Percentiles rank a stretch among this genome's conserved stretches.
phyloP scores from a whole-genome alignment of 37 sponge, comb jelly and placozoan species.

The Aplysina aerophoba region DNA sequence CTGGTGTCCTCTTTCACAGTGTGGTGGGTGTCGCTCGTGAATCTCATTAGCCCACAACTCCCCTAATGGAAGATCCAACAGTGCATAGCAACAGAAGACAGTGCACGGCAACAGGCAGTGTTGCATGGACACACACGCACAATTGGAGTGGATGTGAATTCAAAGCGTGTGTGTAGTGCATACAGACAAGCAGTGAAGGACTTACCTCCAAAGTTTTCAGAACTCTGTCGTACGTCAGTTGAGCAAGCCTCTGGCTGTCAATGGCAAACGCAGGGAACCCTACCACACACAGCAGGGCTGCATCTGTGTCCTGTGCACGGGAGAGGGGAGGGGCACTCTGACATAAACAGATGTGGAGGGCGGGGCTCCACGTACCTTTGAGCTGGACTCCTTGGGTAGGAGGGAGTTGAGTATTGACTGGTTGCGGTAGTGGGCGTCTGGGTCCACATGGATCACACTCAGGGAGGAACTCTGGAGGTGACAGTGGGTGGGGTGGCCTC shows the following conservation, averaged over 20 bases:
- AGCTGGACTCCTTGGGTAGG: constrained; percentile 87
- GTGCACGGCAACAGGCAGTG: no score
- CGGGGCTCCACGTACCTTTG: constrained; percentile 31
- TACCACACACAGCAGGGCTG: constrained; percentile 76
- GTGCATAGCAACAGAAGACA: no score
- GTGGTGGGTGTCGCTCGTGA: constrained; percentile 72
- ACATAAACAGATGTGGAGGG: no score
- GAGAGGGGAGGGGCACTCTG: not conserved
- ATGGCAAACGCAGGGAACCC: constrained; percentile 94
- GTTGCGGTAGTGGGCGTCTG: constrained; percentile 94
- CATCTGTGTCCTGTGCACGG: constrained; percentile 76
- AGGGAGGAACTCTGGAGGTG: constrained; percentile 32
- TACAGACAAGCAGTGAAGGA: not conserved
- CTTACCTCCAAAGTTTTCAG: constrained; percentile 59
- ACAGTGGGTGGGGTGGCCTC: not conserved
- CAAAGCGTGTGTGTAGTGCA: no score
- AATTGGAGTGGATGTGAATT: no score
- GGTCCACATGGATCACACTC: constrained; percentile 84
- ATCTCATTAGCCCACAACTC: constrained; percentile 69
- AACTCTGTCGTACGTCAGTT: constrained; percentile 47
- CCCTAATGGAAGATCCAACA: not conserved
- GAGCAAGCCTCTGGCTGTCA: constrained; percentile 52
- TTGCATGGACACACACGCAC: no score
- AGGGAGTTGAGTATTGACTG: constrained; percentile 75
- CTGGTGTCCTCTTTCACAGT: constrained; percentile 61